Evolutionary conservation across 1,140 invertebrate genomes (phyloP).

Genomic region (Caenorhabditis latens): DNA sequence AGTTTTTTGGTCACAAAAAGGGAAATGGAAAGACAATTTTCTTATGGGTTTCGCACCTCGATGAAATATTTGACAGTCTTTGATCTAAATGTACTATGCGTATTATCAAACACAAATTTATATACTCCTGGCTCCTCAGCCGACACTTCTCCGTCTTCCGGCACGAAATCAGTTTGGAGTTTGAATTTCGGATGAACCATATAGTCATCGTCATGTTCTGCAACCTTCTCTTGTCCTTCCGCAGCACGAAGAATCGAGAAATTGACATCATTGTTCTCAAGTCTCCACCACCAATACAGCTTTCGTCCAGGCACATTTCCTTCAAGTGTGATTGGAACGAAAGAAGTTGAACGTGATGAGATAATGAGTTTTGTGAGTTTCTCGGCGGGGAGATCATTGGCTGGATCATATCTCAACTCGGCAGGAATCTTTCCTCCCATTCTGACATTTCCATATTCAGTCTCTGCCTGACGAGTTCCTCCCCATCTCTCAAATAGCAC

Average conservation of each 20-base stretch:
- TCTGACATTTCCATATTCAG: slow-evolving; percentile 68
- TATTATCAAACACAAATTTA: slow-evolving; percentile 68
- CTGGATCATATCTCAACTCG: slow-evolving; percentile 61
- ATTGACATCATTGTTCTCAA: slow-evolving; percentile 69
- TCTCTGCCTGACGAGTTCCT: slow-evolving; percentile 65
- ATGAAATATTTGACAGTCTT: slow-evolving; percentile 68
- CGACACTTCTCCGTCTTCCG: slow-evolving; percentile 67
- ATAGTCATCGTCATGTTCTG: slow-evolving; percentile 63
- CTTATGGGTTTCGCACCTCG: slow-evolving; percentile 23
- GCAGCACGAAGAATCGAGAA: slow-evolving; percentile 63
- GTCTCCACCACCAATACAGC: slow-evolving; percentile 70
- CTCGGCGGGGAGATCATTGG: slow-evolving; percentile 58
- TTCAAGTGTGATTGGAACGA: slow-evolving; percentile 67
- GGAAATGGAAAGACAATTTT: neutral
- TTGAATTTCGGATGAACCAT: slow-evolving; percentile 71
- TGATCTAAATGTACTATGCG: slow-evolving; percentile 65
- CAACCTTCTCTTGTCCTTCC: slow-evolving; percentile 55
- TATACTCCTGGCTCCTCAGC: slow-evolving; percentile 66
- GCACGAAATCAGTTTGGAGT: slow-evolving; percentile 69
- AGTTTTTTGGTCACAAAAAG: neutral
- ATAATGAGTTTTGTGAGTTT: slow-evolving; percentile 66
- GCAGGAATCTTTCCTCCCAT: slow-evolving; percentile 70
- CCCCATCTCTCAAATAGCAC: slow-evolving; percentile 71
- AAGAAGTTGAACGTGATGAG: slow-evolving; percentile 61
- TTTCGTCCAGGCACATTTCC: slow-evolving; percentile 58